These are phyloP conservation scores for Pseudochirops corinnae DNA, from an alignment of 2,797 vertebrate genomes.

Conservation along the genomic window DNA sequence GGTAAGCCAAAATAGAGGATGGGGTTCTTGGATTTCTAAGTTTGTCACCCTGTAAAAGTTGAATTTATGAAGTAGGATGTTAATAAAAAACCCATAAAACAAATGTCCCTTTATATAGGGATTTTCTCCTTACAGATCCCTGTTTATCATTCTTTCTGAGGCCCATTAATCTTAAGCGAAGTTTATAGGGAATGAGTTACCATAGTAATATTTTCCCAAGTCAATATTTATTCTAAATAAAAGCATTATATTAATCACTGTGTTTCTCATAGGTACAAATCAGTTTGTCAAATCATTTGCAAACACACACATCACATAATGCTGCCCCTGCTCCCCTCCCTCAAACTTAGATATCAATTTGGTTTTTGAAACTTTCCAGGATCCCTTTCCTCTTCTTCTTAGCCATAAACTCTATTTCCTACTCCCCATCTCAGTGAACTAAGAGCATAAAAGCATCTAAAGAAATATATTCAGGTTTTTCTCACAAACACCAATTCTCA, in stretches of 20 bases:
- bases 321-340: neutral
- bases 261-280: constrained; percentile 47
- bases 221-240: constrained; percentile 60
- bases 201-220: constrained; percentile 51
- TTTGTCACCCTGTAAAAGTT: constrained; percentile 59
- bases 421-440: constrained; percentile 11
- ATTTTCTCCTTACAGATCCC: constrained; percentile 16
- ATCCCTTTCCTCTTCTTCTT: constrained; percentile 52
- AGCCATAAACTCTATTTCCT: constrained; percentile 62
- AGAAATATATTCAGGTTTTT: constrained; percentile 50
- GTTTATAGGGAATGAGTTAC: constrained; percentile 51
- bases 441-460: constrained; percentile 51
- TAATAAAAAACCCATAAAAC: constrained; percentile 54
- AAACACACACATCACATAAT: constrained; percentile 56
- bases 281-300: constrained; percentile 44
- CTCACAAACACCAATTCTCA: constrained; percentile 38
- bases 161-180: constrained; percentile 50
- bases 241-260: constrained; percentile 44
- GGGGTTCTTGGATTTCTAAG: constrained; percentile 60
- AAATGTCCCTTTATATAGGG: constrained; percentile 43
- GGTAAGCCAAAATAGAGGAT: neutral
- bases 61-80: constrained; percentile 58
- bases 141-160: constrained; percentile 54
- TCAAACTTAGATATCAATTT: constrained; percentile 13
- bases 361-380: constrained; percentile 57